A percentile compares a stretch with the other conserved stretches of the same genome.
Evolutionary conservation across 2,888 invertebrate species (phyloP).

Genomic region (Timema podura): DNA sequence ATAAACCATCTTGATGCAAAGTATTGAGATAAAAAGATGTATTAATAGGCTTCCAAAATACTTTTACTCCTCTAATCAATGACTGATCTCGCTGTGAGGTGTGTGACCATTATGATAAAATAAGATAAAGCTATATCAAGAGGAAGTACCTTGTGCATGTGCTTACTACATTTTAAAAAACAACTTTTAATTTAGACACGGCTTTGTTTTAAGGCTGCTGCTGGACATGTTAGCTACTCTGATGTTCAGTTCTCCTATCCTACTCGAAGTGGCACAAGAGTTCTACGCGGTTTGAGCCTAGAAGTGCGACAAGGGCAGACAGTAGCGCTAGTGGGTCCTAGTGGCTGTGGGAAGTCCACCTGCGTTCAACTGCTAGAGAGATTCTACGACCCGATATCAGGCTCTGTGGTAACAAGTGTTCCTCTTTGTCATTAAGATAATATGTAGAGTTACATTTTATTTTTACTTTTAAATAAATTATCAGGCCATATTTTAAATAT

Average conservation of each 20-base stretch:
- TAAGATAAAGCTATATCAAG: too few species aligned
- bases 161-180: too few species aligned
- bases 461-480: too few species aligned
- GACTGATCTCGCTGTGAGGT: too few species aligned
- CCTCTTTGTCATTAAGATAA: background rate
- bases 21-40: too few species aligned
- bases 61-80: too few species aligned
- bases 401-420: constrained; percentile 45
- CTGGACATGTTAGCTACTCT: constrained; percentile 53
- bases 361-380: constrained; percentile 74
- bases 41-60: too few species aligned
- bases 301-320: constrained; percentile 65
- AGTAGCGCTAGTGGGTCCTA: constrained; percentile 69
- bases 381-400: constrained; percentile 70
- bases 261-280: constrained; percentile 67
- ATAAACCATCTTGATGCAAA: too few species aligned
- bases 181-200: too few species aligned
- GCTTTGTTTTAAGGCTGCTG: constrained; percentile 16
- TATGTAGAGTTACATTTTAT: background rate
- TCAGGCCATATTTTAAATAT: too few species aligned
- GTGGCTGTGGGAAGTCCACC: constrained; percentile 79
- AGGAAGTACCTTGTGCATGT: too few species aligned
- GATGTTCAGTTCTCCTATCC: constrained; percentile 78
- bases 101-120: too few species aligned
- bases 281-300: constrained; percentile 67